Evolutionary conservation across 2,797 vertebrate species (phyloP).

Genomic region (Malacoraja senta): DNA sequence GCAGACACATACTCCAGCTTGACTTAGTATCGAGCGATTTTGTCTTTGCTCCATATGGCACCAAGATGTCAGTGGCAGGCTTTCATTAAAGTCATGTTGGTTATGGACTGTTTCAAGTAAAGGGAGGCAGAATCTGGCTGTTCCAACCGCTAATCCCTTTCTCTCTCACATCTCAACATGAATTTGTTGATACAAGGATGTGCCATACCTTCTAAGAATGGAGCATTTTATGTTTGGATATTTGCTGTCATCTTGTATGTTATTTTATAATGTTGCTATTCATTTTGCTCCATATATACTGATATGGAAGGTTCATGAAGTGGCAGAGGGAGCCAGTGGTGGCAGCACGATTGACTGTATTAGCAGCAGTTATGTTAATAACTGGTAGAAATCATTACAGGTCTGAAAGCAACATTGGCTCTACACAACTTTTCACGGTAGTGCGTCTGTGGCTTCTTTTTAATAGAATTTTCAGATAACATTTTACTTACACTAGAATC

Average conservation of each 20-base stretch:
- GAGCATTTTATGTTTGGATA: background rate
- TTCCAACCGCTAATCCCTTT: background rate
- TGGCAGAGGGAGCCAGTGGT: background rate
- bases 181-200: background rate
- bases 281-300: background rate
- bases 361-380: background rate
- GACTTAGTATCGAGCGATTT: background rate
- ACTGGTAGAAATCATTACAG: background rate
- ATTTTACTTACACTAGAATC: background rate
- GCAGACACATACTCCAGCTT: background rate
- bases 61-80: background rate
- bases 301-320: background rate
- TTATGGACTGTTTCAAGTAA: background rate
- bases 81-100: background rate
- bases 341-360: background rate
- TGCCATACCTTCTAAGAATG: background rate
- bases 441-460: background rate
- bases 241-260: background rate
- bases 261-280: background rate
- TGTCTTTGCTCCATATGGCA: no score
- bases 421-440: background rate
- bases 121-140: background rate
- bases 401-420: background rate
- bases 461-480: background rate
- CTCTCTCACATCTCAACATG: background rate